phyloP scores from a whole-genome alignment of 2,888 invertebrate species.

The Hydriomena furcata region DNA sequence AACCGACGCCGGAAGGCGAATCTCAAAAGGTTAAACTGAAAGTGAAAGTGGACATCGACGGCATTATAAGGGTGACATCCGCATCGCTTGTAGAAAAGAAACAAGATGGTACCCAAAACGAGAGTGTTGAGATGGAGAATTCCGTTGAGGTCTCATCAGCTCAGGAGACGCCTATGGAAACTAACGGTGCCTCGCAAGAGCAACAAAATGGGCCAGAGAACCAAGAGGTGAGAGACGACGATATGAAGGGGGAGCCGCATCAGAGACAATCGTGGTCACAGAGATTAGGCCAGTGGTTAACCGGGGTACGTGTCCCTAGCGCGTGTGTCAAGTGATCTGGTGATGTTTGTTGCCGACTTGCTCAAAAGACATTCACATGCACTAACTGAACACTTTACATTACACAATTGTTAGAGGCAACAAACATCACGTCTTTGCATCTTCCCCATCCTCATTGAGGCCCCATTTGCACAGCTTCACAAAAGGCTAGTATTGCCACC shows the following conservation, averaged over 20 bases:
- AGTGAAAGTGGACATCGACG: conserved; percentile 96
- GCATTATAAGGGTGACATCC: conserved; percentile 93
- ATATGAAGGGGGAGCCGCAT: conserved; percentile 70
- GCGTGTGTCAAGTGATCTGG: conserved; percentile 60
- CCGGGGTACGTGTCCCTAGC: conserved; percentile 86
- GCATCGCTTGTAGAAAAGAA: conserved; percentile 93
- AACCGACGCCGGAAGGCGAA: conserved; percentile 94
- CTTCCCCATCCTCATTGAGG: conserved; percentile 74
- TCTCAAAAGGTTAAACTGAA: conserved; percentile 98
- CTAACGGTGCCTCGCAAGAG: conserved; percentile 76
- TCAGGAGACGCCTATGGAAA: conserved; percentile 75
- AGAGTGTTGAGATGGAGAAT: conserved; percentile 73
- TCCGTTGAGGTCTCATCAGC: conserved; percentile 66
- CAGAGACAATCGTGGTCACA: conserved; percentile 87
- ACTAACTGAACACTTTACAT: conserved; percentile 3
- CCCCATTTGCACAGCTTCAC: conserved; percentile 78
- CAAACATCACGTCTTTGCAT: conserved; percentile 66
- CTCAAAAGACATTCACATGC: neutral
- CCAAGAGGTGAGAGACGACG: conserved; percentile 80
- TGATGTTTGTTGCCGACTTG: conserved; percentile 69
- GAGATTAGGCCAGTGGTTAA: conserved; percentile 88
- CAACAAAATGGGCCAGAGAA: conserved; percentile 70
- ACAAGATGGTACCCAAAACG: conserved; percentile 73
- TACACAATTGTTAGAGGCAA: conserved; percentile 53
- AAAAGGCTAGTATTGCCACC: conserved; percentile 51